Evolutionary conservation across 2,113 vertebrate species (phyloP).

Genomic region (Pyrgilauda ruficollis): DNA sequence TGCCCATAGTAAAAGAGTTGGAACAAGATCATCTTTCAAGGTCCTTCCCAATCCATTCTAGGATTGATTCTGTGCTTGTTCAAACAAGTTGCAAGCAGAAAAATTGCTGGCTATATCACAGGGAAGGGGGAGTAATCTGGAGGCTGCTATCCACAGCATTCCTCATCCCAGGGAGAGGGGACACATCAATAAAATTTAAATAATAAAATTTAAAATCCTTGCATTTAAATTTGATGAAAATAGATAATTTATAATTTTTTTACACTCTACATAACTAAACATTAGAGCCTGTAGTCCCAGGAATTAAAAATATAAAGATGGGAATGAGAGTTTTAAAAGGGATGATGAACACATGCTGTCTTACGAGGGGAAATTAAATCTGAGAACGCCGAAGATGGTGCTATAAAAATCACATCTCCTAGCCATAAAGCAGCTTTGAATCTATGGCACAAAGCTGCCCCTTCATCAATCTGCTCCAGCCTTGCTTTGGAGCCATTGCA

Average conservation of each 20-base stretch:
- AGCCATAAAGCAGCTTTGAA: background rate
- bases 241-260: background rate
- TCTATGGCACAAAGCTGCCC: background rate
- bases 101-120: accelerated
- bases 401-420: background rate
- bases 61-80: background rate
- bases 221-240: background rate
- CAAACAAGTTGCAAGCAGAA: background rate
- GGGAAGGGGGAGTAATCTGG: background rate
- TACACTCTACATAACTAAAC: background rate
- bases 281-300: background rate
- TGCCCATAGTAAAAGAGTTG: background rate
- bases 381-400: background rate
- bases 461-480: background rate
- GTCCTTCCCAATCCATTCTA: background rate
- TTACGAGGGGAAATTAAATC: background rate
- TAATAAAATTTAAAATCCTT: background rate
- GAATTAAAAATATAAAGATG: background rate
- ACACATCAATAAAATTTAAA: background rate
- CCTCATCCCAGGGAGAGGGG: background rate
- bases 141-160: background rate
- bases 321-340: background rate
- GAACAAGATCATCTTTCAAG: background rate
- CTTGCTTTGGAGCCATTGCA: background rate
- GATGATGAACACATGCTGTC: background rate